Evolutionary conservation across 2,797 vertebrate genomes (phyloP).

Genomic region (Notoglanidium macrostoma): DNA sequence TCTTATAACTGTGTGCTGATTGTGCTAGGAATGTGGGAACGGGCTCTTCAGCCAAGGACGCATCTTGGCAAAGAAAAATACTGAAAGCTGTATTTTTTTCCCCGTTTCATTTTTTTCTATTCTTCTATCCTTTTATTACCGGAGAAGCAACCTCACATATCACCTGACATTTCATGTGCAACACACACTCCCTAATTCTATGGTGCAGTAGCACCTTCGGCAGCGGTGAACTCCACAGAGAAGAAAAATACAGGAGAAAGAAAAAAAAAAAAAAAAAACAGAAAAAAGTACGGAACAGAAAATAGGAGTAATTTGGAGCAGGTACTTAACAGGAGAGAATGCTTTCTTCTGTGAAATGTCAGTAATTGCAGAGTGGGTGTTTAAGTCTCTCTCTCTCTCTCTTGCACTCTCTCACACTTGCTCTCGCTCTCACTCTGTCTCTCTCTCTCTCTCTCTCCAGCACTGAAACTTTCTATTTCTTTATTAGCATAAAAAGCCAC

Average conservation of each 20-base stretch:
- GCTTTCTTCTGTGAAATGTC: slow-evolving; percentile 52
- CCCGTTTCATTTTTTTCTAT: neutral
- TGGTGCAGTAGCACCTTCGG: neutral
- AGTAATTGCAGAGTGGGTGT: slow-evolving; percentile 54
- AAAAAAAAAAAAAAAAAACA: neutral
- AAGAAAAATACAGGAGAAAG: slow-evolving; percentile 3
- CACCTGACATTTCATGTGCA: slow-evolving; percentile 6
- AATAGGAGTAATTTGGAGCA: slow-evolving; percentile 31
- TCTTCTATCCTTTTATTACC: neutral
- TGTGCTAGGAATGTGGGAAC: neutral
- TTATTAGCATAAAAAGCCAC: slow-evolving; percentile 44
- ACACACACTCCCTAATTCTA: slow-evolving; percentile 2
- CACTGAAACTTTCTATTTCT: slow-evolving; percentile 23
- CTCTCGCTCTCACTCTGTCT: neutral
- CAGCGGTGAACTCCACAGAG: neutral
- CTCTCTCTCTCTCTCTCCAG: no score
- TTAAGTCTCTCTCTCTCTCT: slow-evolving; percentile 29
- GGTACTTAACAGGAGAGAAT: slow-evolving; percentile 44
- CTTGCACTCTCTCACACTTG: neutral
- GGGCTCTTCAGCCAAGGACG: neutral
- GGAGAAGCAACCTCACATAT: neutral
- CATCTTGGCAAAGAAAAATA: neutral
- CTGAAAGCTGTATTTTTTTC: neutral
- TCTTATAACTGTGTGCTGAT: neutral
- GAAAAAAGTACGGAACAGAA: neutral